A percentile compares a stretch with the other conserved stretches of the same genome.
phyloP scores from a whole-genome alignment of 1,140 invertebrate genomes.

The Phortica variegata region DNA sequence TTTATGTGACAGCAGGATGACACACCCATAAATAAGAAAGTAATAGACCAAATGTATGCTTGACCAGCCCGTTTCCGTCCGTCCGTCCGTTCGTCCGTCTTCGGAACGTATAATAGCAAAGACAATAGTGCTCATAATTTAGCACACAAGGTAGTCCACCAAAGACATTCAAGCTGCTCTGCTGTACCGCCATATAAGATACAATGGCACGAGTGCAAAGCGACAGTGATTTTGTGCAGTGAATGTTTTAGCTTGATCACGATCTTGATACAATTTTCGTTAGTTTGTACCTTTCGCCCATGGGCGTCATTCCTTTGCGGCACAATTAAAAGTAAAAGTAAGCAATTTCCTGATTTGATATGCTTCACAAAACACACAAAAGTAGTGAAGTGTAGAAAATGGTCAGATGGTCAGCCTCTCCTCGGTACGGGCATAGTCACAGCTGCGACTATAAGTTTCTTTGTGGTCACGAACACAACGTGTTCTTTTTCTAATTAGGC shows the following conservation, averaged over 20 bases:
- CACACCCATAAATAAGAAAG: conserved; percentile 43
- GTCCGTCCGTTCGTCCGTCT: too few species aligned
- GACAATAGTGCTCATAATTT: conserved; percentile 43
- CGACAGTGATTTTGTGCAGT: too few species aligned
- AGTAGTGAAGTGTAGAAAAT: conserved; percentile 8
- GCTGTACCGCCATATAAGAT: too few species aligned
- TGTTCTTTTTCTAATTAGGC: conserved; percentile 24
- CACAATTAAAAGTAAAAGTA: conserved; percentile 42
- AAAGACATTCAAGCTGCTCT: too few species aligned
- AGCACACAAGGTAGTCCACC: too few species aligned
- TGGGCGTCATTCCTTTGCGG: too few species aligned
- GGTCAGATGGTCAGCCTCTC: conserved; percentile 39
- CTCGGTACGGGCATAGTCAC: too few species aligned
- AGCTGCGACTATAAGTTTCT: conserved; percentile 10
- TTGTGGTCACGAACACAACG: conserved; percentile 10
- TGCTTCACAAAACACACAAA: conserved; percentile 29
- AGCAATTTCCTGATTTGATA: conserved; percentile 42
- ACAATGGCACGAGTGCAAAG: too few species aligned
- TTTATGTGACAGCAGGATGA: conserved; percentile 6
- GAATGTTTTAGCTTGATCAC: too few species aligned
- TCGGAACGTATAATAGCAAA: neutral
- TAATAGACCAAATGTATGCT: too few species aligned
- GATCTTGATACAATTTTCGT: too few species aligned
- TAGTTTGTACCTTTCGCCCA: too few species aligned
- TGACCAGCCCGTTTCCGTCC: conserved; percentile 8